These are phyloP conservation scores for Drosophila siamana DNA, from an alignment of 2,888 invertebrate genomes.

Conservation along the genomic window DNA sequence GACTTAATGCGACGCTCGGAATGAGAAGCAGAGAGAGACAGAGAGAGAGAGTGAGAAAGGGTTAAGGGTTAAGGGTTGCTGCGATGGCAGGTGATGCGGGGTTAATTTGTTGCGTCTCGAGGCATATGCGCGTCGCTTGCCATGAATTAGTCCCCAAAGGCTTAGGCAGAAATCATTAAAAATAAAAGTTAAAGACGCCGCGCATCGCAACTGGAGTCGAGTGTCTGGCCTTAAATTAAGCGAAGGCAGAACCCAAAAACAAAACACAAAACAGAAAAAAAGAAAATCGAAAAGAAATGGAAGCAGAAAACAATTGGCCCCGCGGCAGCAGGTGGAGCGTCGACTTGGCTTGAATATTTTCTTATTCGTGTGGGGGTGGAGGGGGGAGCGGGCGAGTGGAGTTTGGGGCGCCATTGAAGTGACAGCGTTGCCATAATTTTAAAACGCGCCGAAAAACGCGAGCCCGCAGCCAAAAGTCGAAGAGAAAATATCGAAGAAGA, in stretches of 20 bases:
- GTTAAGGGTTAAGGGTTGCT: constrained; percentile 18
- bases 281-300: neutral
- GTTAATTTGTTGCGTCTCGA: constrained; percentile 75
- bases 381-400: constrained; percentile 20
- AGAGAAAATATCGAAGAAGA: constrained; percentile 57
- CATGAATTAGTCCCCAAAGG: constrained; percentile 80
- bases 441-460: constrained; percentile 62
- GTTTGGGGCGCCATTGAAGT: constrained; percentile 53
- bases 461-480: constrained; percentile 55
- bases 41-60: neutral
- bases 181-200: constrained; percentile 29
- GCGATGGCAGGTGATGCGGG: constrained; percentile 43
- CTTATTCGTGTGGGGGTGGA: neutral
- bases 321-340: constrained; percentile 23
- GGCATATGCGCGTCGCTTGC: constrained; percentile 70
- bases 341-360: neutral
- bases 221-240: constrained; percentile 78
- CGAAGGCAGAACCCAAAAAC: constrained; percentile 44
- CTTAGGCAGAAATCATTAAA: constrained; percentile 75
- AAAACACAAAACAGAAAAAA: neutral
- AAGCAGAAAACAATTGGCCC: constrained; percentile 48
- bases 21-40: neutral
- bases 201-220: constrained; percentile 13
- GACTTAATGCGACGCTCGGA: constrained; percentile 32
- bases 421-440: constrained; percentile 78